These are phyloP conservation scores for Stegastes partitus DNA, from an alignment of 2,113 vertebrate species.

Conservation along the genomic window DNA sequence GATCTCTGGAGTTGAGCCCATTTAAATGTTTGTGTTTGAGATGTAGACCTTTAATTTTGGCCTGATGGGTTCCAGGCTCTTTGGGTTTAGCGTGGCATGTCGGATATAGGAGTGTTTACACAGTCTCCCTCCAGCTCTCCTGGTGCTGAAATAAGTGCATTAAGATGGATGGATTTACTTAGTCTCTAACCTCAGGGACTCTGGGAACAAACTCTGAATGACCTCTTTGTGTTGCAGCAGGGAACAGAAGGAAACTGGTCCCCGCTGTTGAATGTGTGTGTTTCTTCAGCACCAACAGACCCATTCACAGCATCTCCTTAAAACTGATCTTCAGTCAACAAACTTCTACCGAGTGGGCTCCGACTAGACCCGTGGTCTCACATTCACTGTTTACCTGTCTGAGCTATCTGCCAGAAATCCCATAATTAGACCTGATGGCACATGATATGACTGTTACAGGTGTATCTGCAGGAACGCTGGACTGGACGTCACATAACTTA, in stretches of 20 bases:
- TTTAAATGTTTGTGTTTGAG: slow-evolving; percentile 84
- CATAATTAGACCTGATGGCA: slow-evolving; percentile 6
- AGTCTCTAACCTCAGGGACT: slow-evolving; percentile 78
- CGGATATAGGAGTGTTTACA: slow-evolving; percentile 84
- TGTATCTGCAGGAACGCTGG: neutral
- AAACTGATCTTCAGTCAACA: slow-evolving; percentile 44
- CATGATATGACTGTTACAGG: neutral
- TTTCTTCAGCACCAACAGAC: slow-evolving; percentile 38
- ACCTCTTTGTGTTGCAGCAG: slow-evolving; percentile 79
- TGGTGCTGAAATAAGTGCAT: slow-evolving; percentile 82
- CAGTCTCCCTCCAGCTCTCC: slow-evolving; percentile 79
- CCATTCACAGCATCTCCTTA: slow-evolving; percentile 52
- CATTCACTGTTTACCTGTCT: slow-evolving; percentile 11
- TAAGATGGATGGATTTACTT: slow-evolving; percentile 86
- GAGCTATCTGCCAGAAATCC: neutral
- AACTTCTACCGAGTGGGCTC: slow-evolving; percentile 21
- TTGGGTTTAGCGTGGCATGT: slow-evolving; percentile 81
- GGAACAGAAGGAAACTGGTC: slow-evolving; percentile 43
- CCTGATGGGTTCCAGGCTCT: slow-evolving; percentile 84
- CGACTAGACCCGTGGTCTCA: neutral
- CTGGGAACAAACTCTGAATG: slow-evolving; percentile 81
- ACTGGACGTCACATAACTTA: neutral
- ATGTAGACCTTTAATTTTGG: slow-evolving; percentile 82
- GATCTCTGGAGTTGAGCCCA: slow-evolving; percentile 83
- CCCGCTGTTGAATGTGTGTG: slow-evolving; percentile 38